These are phyloP conservation scores for Tricholaema leucomelas DNA, from an alignment of 2,113 vertebrate species.

Conservation along the genomic window DNA sequence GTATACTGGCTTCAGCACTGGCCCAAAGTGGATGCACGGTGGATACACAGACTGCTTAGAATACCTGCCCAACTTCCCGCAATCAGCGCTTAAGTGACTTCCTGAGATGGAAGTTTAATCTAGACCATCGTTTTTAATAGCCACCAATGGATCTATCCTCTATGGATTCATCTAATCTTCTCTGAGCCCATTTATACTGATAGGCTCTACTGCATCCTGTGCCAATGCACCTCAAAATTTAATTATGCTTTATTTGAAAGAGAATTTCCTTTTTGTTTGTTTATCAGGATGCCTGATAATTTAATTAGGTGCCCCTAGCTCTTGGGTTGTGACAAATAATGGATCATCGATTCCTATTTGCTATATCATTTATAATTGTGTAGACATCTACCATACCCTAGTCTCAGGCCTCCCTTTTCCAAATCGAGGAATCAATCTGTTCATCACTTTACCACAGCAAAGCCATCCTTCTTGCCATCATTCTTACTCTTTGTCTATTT, in stretches of 20 bases:
- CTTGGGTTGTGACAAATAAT: constrained; percentile 35
- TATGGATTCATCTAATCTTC: constrained; percentile 51
- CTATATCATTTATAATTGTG: not conserved
- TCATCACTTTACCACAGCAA: not conserved
- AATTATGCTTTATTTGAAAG: constrained; percentile 57
- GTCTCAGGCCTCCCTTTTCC: not conserved
- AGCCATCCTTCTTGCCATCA: not conserved
- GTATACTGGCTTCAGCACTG: not conserved
- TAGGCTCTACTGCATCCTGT: constrained; percentile 24
- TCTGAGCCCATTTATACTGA: constrained; percentile 33
- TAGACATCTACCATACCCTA: not conserved
- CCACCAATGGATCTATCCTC: constrained; percentile 16
- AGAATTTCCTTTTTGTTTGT: constrained; percentile 60
- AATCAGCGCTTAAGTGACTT: not conserved
- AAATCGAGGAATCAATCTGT: not conserved
- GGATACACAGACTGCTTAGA: not conserved
- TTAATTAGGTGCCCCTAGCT: constrained; percentile 1
- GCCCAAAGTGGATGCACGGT: not conserved
- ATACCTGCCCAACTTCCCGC: not conserved
- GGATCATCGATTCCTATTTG: not conserved
- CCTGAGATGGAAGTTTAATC: constrained; percentile 18
- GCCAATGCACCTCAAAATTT: constrained; percentile 44
- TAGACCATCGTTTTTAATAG: not conserved
- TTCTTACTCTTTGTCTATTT: not conserved
- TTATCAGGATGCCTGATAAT: constrained; percentile 55